These are phyloP conservation scores for Apis cerana DNA, from an alignment of 1,140 invertebrate species.

Conservation along the genomic window DNA sequence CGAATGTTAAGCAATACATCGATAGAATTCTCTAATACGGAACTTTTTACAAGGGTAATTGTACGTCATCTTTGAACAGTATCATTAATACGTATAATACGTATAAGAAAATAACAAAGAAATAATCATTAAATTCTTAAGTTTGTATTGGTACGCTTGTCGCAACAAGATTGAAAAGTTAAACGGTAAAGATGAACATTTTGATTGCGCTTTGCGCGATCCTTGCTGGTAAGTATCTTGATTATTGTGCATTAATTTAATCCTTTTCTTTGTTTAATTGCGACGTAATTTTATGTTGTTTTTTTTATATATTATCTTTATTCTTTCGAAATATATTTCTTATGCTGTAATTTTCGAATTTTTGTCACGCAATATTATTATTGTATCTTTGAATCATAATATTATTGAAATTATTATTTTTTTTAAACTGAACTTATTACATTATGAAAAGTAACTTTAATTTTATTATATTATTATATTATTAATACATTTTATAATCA, in stretches of 20 bases:
- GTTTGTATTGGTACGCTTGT: neutral
- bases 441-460: too few species aligned
- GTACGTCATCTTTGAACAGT: neutral
- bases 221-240: conserved; percentile 71
- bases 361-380: conserved; percentile 15
- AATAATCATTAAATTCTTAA: neutral
- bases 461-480: neutral
- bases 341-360: neutral
- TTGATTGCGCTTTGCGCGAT: conserved; percentile 73
- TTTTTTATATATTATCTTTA: neutral
- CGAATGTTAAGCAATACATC: neutral
- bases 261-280: conserved; percentile 15
- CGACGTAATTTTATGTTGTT: neutral
- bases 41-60: neutral
- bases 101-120: conserved; percentile 13
- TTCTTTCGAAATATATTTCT: neutral
- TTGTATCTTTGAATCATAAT: conserved; percentile 3
- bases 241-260: neutral
- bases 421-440: neutral
- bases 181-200: conserved; percentile 69
- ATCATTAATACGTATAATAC: neutral
- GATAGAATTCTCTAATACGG: neutral
- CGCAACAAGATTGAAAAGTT: neutral
- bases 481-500: neutral
- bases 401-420: neutral